These are phyloP conservation scores for Drosophila orena DNA, from an alignment of 1,140 invertebrate genomes.

Conservation along the genomic window DNA sequence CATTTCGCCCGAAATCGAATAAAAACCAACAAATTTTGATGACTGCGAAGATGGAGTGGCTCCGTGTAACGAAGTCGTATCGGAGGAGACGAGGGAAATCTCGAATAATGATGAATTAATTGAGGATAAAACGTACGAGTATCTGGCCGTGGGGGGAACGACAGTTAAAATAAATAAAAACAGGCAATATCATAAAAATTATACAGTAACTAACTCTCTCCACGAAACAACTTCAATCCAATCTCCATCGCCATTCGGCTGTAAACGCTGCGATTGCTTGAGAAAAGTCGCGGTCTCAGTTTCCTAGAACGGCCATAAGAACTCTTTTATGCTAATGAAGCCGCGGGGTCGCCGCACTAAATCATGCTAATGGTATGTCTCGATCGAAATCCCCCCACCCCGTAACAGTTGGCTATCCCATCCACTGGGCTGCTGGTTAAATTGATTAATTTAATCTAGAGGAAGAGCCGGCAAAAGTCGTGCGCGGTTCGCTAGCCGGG, in stretches of 20 bases:
- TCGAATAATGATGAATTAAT: constrained; percentile 81
- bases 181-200: constrained; percentile 77
- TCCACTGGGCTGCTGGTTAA: constrained; percentile 51
- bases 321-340: constrained; percentile 73
- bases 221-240: constrained; percentile 10
- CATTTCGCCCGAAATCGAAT: constrained; percentile 80
- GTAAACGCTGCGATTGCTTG: constrained; percentile 24
- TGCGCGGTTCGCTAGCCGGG: constrained; percentile 40
- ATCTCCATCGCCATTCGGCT: constrained; percentile 22
- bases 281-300: constrained; percentile 33
- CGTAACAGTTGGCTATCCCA: background rate
- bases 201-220: constrained; percentile 69
- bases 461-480: constrained; percentile 35
- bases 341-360: constrained; percentile 48
- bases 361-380: constrained; percentile 68
- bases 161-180: constrained; percentile 59
- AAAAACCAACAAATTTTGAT: constrained; percentile 72
- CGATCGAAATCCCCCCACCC: constrained; percentile 20
- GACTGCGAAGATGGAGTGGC: constrained; percentile 46
- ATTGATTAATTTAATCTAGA: constrained; percentile 79
- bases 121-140: constrained; percentile 65
- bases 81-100: constrained; percentile 48
- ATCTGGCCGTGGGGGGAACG: constrained; percentile 31
- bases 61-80: constrained; percentile 24
- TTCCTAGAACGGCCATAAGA: constrained; percentile 74